Evolutionary conservation across 2,113 vertebrate species (phyloP), one percentile per base, ranked within the genome.

Genomic region (Telmatochromis bifrenatus): DNA sequence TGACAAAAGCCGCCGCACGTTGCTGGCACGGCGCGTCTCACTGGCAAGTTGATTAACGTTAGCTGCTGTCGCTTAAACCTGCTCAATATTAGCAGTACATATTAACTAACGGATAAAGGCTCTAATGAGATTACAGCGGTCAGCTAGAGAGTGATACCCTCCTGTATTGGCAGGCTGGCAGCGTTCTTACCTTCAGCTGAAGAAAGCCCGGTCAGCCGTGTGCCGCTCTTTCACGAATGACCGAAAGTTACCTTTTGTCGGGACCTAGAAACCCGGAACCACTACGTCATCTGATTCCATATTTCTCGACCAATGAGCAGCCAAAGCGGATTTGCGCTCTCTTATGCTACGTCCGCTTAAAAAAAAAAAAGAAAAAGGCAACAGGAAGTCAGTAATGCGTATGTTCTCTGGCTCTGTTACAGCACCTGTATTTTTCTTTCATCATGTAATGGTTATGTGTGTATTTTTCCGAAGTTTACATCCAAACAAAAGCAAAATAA

Each of bases 221-320:
- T 45, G 9, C 26, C 15, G 15, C 70, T 77, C 33, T 8, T 47
- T 35, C 26, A 12, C 13, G 39, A 91, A 89, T 97, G 96, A 96
- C 97, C 97, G 96, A 96, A 2, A 97, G 96, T 97, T 95, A 97
- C 97, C 97, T 96, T 70, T 86, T 42, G 35, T 28, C 17, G 35
- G 19, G 26, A 39, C 51, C 45, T 45, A 91, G 81, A 70, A 90
- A 95, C 94, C 94, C 95, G 96, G 94, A 96, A 96, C 84, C 28
- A 10, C 47, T 31, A 93, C 97, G 97, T 97, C 96, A 97, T 95
- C 96, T 97, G 96, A 97, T 91, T 97, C 97, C 95, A 97, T 94
- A 84, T 95, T 93, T 96, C 80, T 94, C 17, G 82, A 79, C 96
- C 97, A 97, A 97, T 97, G 26, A 89, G 88, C 17, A 21, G 4